A percentile compares a stretch with the other conserved stretches of the same genome.
phyloP scores from a whole-genome alignment of 2,797 vertebrate species.

The Tauraco hartlaubi region DNA sequence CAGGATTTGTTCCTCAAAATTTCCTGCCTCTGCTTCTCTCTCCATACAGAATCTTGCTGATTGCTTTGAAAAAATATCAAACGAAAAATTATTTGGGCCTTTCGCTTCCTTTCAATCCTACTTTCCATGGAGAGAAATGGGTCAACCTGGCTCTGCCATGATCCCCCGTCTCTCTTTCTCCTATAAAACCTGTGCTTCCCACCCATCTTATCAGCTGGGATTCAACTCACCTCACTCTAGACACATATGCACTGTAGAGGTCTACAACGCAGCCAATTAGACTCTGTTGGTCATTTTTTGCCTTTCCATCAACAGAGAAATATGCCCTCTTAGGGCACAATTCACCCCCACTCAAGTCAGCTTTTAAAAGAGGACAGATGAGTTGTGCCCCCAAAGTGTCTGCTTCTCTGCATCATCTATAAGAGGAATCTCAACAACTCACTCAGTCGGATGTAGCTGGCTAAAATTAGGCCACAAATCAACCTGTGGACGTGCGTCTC shows the following conservation, averaged over 20 bases:
- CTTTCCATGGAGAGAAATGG: background rate
- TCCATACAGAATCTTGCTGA: background rate
- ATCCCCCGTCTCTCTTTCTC: background rate
- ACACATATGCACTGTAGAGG: background rate
- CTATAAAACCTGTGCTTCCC: background rate
- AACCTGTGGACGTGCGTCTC: fast-evolving
- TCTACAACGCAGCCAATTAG: background rate
- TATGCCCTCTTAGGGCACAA: background rate
- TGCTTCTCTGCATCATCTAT: background rate
- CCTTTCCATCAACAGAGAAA: background rate
- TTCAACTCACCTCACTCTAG: background rate
- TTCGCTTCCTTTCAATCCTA: background rate
- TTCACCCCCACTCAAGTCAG: background rate
- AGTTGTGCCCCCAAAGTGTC: background rate
- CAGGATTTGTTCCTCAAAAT: background rate
- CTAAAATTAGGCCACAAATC: background rate
- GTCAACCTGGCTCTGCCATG: background rate
- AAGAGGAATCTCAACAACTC: background rate
- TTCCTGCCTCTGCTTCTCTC: background rate
- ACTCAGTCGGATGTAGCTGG: background rate
- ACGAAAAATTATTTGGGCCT: background rate
- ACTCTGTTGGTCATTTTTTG: background rate
- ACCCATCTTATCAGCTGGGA: background rate
- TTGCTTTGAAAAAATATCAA: background rate
- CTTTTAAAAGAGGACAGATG: background rate